Conservation (phyloP, 2,113 vertebrate genomes). For the Peromyscus californicus region DNA sequence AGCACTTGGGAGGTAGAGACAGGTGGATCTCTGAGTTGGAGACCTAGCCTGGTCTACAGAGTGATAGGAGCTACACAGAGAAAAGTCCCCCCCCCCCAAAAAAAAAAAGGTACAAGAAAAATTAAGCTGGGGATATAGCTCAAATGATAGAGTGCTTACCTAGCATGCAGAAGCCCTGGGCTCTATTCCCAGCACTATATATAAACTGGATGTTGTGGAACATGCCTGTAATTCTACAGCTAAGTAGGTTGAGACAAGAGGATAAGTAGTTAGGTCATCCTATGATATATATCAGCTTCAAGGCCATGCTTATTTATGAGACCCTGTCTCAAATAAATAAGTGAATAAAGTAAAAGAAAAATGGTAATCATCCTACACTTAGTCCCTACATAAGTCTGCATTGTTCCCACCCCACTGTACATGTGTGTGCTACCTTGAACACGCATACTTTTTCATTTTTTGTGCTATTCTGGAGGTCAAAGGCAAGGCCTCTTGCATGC, state of each 20-base stretch:
- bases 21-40: too few species aligned
- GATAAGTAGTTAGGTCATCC: background rate
- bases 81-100: background rate
- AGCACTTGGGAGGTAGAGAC: too few species aligned
- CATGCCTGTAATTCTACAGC: background rate
- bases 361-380: too few species aligned
- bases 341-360: too few species aligned
- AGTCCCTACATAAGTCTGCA: too few species aligned
- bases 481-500: background rate
- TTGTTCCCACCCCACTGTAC: background rate
- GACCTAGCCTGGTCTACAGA: too few species aligned
- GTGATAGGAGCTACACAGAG: too few species aligned
- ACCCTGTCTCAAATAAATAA: too few species aligned
- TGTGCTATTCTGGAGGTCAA: background rate
- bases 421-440: background rate
- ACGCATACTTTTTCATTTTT: background rate
- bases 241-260: background rate
- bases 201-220: background rate
- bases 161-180: background rate
- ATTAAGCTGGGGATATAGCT: background rate
- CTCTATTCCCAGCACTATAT: background rate
- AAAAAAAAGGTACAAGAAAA: background rate
- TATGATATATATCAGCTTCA: background rate
- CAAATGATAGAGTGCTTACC: background rate
- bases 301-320: background rate